Evolutionary conservation across 2,888 invertebrate genomes (phyloP).

Genomic region (Drosophila tanythrix): DNA sequence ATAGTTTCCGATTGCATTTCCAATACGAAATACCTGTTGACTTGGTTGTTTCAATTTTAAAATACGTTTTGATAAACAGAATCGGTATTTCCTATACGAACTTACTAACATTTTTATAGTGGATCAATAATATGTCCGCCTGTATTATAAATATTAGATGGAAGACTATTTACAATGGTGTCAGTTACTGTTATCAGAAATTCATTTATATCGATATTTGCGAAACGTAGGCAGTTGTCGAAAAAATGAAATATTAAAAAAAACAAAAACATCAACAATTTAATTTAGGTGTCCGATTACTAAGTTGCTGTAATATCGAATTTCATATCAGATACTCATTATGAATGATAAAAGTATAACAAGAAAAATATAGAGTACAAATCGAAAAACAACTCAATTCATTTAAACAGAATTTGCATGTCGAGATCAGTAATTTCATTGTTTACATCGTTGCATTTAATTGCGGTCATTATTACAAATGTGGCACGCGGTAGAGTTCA

Average conservation of each 20-base stretch:
- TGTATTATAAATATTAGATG: neutral
- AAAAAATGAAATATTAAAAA: neutral
- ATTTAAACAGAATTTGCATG: conserved; percentile 8
- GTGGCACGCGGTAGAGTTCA: conserved; percentile 17
- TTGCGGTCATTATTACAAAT: conserved; percentile 10
- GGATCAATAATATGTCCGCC: neutral
- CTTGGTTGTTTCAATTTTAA: neutral
- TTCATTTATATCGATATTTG: neutral
- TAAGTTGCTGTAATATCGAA: neutral
- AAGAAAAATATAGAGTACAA: neutral
- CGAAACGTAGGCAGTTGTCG: neutral
- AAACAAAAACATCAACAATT: neutral
- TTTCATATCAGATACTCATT: neutral
- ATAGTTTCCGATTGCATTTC: neutral
- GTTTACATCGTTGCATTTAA: conserved; percentile 9
- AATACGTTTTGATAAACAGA: neutral
- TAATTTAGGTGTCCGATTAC: neutral
- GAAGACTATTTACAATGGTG: neutral
- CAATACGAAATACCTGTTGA: neutral
- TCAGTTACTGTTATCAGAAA: neutral
- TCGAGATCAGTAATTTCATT: conserved; percentile 2
- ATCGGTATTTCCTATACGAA: neutral
- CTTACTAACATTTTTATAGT: neutral
- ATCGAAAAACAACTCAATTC: neutral
- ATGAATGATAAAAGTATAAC: neutral